These are phyloP conservation scores for Galbula dea DNA, from an alignment of 2,113 vertebrate genomes.

Conservation along the genomic window DNA sequence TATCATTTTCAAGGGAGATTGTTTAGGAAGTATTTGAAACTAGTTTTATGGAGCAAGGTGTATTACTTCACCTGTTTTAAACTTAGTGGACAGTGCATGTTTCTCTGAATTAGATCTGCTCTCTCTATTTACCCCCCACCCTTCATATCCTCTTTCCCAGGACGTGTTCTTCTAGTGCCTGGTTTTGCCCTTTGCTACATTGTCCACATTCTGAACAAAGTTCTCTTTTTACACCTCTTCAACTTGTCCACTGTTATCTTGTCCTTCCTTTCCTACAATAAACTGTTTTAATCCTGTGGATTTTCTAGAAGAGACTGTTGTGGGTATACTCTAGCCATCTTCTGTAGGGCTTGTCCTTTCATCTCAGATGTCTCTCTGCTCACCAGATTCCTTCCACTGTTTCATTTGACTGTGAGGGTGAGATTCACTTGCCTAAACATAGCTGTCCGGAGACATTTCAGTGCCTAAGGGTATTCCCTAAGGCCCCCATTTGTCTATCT, in stretches of 20 bases:
- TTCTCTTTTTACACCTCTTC: not conserved
- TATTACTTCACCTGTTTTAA: not conserved
- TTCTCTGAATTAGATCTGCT: not conserved
- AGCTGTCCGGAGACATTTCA: not conserved
- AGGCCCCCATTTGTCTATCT: not conserved
- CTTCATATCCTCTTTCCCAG: not conserved
- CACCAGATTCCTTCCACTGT: not conserved
- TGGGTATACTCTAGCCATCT: not conserved
- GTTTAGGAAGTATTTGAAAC: not conserved
- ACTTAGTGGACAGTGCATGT: not conserved
- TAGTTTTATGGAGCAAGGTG: not conserved
- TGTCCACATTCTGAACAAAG: not conserved
- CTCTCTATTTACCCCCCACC: not conserved
- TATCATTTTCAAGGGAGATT: not conserved
- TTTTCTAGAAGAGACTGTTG: not conserved
- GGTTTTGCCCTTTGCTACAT: not conserved
- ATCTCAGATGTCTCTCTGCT: not conserved
- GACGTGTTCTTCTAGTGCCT: not conserved
- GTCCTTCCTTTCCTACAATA: not conserved
- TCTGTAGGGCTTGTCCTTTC: not conserved
- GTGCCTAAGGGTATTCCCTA: not conserved
- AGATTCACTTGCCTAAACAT: not conserved
- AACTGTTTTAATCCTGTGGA: not conserved
- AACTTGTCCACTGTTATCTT: not conserved
- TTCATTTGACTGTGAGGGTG: not conserved